Base-by-base conservation (phyloP, 2,797 vertebrate species). In the Falco columbarius region DNA sequence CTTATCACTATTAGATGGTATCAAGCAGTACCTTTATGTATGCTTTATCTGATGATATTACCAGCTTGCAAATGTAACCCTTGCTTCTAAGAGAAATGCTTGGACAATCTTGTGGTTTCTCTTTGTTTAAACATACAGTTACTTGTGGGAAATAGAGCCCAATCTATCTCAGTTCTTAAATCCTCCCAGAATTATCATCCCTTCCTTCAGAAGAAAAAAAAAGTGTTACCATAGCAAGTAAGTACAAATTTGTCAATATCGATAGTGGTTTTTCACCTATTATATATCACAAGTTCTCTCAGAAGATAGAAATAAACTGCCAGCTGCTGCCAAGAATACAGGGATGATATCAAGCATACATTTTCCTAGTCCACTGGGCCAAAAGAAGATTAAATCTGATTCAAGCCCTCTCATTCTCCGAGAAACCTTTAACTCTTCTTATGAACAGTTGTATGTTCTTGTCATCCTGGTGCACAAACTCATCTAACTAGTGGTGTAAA, bases 181-280 rank as follows among this genome's bases (percentile, higher is more conserved):
- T 94, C 83, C 83, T 85, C 77, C 13, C 40, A 93, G 77, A 96
- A 96, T 86, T 95, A 96, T 42, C 55, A 91, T 52, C 66, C 30
- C 19, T 84, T 86, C 90, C 55, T 81, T 96, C 91, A 81, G 66
- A 92, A 79, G 34, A 7, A 74, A 68, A 85, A 90, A 90, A 47
- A 90, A 59, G 46, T 81, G 87, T 96, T 95, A 89, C 85, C 72
- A 83, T 77, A 95, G 83, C 87, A 89, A 92, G 75, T 55, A 92
- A 90, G 72, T 81, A 91, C 66, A 96, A 94, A 95, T 94, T 90
- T 89, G 91, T 96, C 92, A 94, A 95, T 95, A 97, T 89, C 91
- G 92, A 93, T 92, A 92, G 86, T 77, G 70, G 40, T 42, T 93
- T 94, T 94, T 94, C 92, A 95, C 95, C 94, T 95, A 92, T 96